Evolutionary conservation across 1,140 invertebrate species (phyloP), one percentile per base, ranked within the genome.

Genomic region (Armadillidium nasatum): DNA sequence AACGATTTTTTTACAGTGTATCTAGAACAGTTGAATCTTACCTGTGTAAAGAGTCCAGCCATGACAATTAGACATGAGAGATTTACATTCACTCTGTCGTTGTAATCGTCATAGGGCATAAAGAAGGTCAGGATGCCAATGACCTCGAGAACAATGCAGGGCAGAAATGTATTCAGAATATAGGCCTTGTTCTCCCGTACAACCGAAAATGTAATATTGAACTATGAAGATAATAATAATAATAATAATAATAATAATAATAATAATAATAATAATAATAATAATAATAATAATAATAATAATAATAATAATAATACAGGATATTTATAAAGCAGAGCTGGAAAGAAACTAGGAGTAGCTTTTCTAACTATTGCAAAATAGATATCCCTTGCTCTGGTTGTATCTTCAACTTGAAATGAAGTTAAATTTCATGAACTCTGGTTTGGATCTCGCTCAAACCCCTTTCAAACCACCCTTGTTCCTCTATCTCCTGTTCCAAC

Each of bases 1-100:
- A n/a, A n/a, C n/a, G n/a, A n/a, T n/a, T n/a, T n/a, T n/a, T n/a
- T n/a, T n/a, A n/a, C n/a, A n/a, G n/a, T n/a, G n/a, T n/a, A n/a
- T n/a, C n/a, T n/a, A n/a, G n/a, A n/a, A n/a, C n/a, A n/a, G n/a
- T n/a, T n/a, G n/a, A n/a, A 33, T 13, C 68, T 1, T 10, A 76
- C 74, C 74, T 76, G 74, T 2, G 74, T 71, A 44, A 76, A 71
- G 68, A 76, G 67, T 2, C 66, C 69, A 13, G 74, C 74, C 74
- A 76, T 71, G 45, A 76, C 68, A 22, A 76, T 76, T 43, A 76
- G 74, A 44, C 74, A 76, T 22, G 74, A 76, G 0, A 76, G 50
- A 19, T 15, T 71, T 13, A 76, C 21, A n/a, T 66, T 76, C 2
- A 76, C 67, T 11, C 74, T 21, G 69, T 76, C 33, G 44, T 44